A percentile compares a stretch with the other conserved stretches of the same genome.
These are phyloP conservation scores for Phalacrocorax carbo DNA, from an alignment of 2,113 vertebrate genomes.

Conservation along the genomic window DNA sequence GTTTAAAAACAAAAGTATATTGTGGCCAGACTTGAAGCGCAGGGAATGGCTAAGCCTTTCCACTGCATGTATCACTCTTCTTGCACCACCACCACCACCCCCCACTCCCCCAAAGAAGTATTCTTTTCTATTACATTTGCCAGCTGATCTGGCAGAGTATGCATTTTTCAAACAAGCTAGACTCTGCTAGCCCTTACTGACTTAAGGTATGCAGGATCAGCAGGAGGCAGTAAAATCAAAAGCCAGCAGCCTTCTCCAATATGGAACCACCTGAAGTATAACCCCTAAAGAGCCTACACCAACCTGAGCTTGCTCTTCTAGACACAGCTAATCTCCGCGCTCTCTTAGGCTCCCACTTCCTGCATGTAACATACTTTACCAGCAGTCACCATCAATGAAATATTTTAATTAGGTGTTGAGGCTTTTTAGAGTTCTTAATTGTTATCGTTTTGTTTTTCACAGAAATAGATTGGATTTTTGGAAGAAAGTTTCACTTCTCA, in stretches of 20 bases:
- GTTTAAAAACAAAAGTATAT: background rate
- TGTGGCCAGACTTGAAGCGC: background rate
- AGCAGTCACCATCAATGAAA: background rate
- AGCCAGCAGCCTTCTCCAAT: background rate
- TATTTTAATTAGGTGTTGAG: background rate
- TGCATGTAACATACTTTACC: background rate
- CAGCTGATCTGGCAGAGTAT: background rate
- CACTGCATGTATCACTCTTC: background rate
- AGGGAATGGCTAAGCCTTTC: background rate
- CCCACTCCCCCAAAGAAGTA: background rate
- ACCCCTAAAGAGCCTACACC: too few species aligned
- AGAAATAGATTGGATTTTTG: background rate
- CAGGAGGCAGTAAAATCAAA: background rate
- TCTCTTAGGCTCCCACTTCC: background rate
- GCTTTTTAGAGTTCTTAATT: background rate
- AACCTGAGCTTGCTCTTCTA: fast-evolving
- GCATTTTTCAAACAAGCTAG: background rate
- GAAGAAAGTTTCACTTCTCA: conserved; percentile 43
- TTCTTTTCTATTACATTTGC: background rate
- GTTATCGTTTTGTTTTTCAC: background rate
- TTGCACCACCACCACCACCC: background rate
- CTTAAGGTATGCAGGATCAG: background rate
- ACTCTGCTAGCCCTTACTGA: background rate
- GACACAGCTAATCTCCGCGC: fast-evolving
- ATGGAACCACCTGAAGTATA: background rate